Base-by-base conservation (phyloP, 2,888 invertebrate genomes). In the Baccha elongata region DNA sequence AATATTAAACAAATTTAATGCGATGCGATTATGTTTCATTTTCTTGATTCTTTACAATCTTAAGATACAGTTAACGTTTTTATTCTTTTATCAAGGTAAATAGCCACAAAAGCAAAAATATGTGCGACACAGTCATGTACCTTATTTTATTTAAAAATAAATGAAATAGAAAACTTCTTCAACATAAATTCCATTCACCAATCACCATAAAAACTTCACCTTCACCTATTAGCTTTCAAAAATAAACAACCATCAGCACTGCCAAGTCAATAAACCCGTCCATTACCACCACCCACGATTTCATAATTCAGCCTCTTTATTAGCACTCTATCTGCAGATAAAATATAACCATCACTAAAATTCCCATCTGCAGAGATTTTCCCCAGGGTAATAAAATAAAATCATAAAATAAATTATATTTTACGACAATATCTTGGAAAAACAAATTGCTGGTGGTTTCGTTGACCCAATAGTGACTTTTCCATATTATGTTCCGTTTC, bases 221-320 rank as follows among this genome's bases (percentile, higher is more conserved):
- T 53, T 53, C 35, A 53, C 53, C 53, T 53, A 53, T 21, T 35
- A 35, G 3, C 19, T 8, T 7, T 8, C n/a, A 37, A 13, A 19
- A n/a, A 53, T 53, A 55, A 55, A 55, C 13, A 13, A 37, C 21
- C 40, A 40, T 53, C 17, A 42, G 35, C n/a, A 35, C 17, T 44
- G 48, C 55, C 73, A 48, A 52, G 48, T 65, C 73, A 48, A 52
- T 48, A 60, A 53, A 71, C 50, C 75, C n/a, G n/a, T n/a, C n/a
- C n/a, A n/a, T n/a, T n/a, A n/a, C n/a, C n/a, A n/a, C n/a, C 53
- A 52, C 65, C 75, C 53, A 75, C 69, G 48, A 23, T 21, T 55
- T 53, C 69, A 81, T 75, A 81, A 71, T n/a, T 80, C 64, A 75
- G 50, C 50, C 13, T 44, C 69, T 80, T 69, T 75, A 80, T 80